These are phyloP conservation scores for Phymanthus crucifer DNA, from an alignment of 92 coral and sea anemone genomes.

Conservation along the genomic window DNA sequence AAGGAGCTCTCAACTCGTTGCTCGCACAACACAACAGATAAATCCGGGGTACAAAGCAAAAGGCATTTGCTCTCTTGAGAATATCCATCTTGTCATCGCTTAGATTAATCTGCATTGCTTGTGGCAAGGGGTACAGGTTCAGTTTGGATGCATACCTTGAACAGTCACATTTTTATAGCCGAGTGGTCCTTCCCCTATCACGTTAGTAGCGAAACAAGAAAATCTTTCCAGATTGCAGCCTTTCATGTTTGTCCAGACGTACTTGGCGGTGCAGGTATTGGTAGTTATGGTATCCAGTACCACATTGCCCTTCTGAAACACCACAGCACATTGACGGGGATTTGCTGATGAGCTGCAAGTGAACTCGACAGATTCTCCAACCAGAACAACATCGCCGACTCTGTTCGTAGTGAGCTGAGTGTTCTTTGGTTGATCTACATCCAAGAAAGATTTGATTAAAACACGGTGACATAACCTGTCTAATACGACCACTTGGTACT, in stretches of 20 bases:
- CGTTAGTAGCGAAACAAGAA: background rate
- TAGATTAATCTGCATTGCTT: background rate
- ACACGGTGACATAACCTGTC: too few relatives aligned
- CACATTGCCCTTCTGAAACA: background rate
- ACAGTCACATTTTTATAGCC: background rate
- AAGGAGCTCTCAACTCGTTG: too few relatives aligned
- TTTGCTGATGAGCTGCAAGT: slow-evolving; percentile 9
- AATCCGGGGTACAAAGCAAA: too few relatives aligned
- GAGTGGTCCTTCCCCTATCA: background rate
- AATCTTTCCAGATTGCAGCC: background rate
- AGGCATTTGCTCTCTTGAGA: too few relatives aligned
- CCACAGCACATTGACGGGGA: background rate
- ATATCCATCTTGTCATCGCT: too few relatives aligned
- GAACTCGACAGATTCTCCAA: slow-evolving; percentile 3
- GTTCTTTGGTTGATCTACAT: slow-evolving; percentile 21
- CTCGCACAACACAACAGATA: too few relatives aligned
- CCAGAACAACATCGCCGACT: background rate
- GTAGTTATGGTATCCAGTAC: background rate
- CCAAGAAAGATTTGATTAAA: background rate
- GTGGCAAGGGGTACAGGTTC: too few relatives aligned
- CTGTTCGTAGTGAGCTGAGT: slow-evolving; percentile 1
- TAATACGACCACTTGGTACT: too few relatives aligned
- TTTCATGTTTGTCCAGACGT: background rate
- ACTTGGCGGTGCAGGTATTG: background rate
- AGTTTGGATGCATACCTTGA: background rate